Percentiles rank a stretch among this genome's conserved stretches.
Conservation (phyloP, 2,797 vertebrate genomes). For the Hafferia zeledoni region DNA sequence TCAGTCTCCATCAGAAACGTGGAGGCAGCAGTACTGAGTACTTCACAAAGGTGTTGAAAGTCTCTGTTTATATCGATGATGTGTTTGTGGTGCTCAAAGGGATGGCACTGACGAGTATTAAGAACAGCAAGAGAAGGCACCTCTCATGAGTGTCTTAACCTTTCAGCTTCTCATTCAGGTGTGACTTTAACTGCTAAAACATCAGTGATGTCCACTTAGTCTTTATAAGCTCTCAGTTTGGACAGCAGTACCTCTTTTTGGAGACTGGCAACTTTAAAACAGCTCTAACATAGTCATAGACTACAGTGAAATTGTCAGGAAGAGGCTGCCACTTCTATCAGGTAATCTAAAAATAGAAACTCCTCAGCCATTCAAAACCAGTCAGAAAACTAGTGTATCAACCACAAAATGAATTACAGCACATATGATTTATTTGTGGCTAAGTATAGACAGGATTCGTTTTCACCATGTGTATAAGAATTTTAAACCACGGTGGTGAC, state of each 20-base stretch:
- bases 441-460: background rate
- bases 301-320: background rate
- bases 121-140: background rate
- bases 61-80: background rate
- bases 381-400: background rate
- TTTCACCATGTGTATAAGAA: background rate
- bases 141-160: background rate
- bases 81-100: fast-evolving
- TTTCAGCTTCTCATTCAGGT: background rate
- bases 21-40: background rate
- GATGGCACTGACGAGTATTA: background rate
- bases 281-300: background rate
- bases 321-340: background rate
- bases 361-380: background rate
- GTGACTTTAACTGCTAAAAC: background rate
- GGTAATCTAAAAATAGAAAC: background rate
- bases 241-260: background rate
- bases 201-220: background rate
- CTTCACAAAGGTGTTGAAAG: background rate
- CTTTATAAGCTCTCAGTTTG: background rate
- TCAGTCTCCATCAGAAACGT: background rate
- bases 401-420: background rate
- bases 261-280: background rate
- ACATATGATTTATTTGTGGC: background rate
- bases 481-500: background rate